Evolutionary conservation across 1,140 invertebrate species (phyloP).

Genomic region (Eupeodes corollae): DNA sequence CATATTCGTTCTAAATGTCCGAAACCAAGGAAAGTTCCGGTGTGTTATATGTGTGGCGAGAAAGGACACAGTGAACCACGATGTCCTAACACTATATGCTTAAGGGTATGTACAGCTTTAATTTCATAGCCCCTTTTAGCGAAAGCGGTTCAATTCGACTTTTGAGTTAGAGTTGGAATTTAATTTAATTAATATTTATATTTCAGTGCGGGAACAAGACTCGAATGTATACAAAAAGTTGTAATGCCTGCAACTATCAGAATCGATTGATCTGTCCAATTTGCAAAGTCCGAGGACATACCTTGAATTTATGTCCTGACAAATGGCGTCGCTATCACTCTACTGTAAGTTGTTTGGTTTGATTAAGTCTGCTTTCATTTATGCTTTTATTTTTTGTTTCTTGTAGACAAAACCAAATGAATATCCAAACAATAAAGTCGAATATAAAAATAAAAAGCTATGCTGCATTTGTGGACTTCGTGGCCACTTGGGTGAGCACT

Average conservation of each 20-base stretch:
- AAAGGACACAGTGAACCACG: constrained; percentile 47
- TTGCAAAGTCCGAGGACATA: constrained; percentile 49
- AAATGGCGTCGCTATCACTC: constrained; percentile 56
- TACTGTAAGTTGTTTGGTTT: constrained; percentile 45
- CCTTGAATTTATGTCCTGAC: constrained; percentile 48
- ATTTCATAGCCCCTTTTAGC: too few relatives aligned
- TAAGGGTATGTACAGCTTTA: constrained; percentile 43
- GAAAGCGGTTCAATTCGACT: too few relatives aligned
- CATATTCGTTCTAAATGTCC: constrained; percentile 42
- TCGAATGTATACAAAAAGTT: constrained; percentile 41
- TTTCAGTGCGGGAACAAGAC: constrained; percentile 53
- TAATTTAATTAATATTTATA: not conserved
- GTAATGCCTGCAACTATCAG: constrained; percentile 47
- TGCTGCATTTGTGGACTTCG: constrained; percentile 51
- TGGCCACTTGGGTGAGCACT: constrained; percentile 49
- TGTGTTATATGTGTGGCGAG: constrained; percentile 51
- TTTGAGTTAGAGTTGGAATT: too few relatives aligned
- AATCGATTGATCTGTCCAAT: constrained; percentile 41
- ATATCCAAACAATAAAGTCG: constrained; percentile 29
- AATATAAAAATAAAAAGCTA: constrained; percentile 37
- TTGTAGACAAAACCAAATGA: constrained; percentile 36
- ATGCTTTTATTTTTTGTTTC: not conserved
- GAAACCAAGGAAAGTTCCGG: constrained; percentile 34
- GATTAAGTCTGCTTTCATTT: too few relatives aligned
- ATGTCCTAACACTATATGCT: constrained; percentile 52